Conservation (phyloP, 2,888 invertebrate species). For the Acrocyrtus sp. region DNA sequence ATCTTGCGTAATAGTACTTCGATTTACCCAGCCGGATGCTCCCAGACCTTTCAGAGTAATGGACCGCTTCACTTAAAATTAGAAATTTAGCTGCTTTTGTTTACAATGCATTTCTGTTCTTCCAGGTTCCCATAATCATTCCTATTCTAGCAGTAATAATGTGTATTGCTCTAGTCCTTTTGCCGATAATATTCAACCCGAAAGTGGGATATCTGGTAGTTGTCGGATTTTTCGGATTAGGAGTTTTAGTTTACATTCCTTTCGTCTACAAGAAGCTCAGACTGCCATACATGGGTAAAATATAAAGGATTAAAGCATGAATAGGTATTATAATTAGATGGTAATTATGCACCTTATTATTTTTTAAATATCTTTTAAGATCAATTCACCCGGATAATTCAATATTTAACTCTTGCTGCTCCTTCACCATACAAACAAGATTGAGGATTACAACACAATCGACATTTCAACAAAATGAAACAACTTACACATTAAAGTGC, state of each 20-base stretch:
- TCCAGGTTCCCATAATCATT: slow-evolving; percentile 66
- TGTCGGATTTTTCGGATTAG: slow-evolving; percentile 66
- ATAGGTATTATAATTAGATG: neutral
- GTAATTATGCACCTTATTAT: neutral
- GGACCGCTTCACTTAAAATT: too few relatives aligned
- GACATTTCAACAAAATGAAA: too few relatives aligned
- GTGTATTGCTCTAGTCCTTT: slow-evolving; percentile 67
- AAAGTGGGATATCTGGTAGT: slow-evolving; percentile 68
- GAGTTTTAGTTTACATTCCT: slow-evolving; percentile 68
- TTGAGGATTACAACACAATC: too few relatives aligned
- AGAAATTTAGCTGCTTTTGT: too few relatives aligned
- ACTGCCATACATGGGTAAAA: slow-evolving; percentile 64
- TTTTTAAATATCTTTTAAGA: slow-evolving; percentile 26
- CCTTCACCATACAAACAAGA: slow-evolving; percentile 57
- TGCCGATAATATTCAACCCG: slow-evolving; percentile 67
- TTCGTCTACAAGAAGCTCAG: slow-evolving; percentile 66
- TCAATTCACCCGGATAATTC: slow-evolving; percentile 45
- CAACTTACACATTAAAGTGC: too few relatives aligned
- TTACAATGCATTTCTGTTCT: too few relatives aligned
- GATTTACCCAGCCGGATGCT: slow-evolving; percentile 89
- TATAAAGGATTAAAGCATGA: neutral
- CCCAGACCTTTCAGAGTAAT: slow-evolving; percentile 95
- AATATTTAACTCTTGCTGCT: slow-evolving; percentile 46
- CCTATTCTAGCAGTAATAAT: slow-evolving; percentile 67
- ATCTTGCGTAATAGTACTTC: slow-evolving; percentile 91